Conservation (phyloP, 1,140 invertebrate genomes). For the Acromyrmex heyeri region DNA sequence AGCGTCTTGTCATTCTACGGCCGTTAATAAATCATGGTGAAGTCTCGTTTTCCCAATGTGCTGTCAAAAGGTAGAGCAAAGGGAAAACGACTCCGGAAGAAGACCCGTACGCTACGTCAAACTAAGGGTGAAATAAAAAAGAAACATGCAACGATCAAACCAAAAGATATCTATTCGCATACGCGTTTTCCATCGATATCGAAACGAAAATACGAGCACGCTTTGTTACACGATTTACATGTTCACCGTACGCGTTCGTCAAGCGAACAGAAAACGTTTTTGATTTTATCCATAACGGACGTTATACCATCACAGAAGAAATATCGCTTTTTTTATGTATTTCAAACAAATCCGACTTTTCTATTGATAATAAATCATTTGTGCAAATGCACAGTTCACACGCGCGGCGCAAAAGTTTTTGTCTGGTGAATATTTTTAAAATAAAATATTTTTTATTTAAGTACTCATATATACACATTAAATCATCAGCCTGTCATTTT, state of each 20-base stretch:
- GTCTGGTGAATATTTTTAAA: neutral
- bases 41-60: slow-evolving; percentile 61
- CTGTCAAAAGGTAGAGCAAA: slow-evolving; percentile 44
- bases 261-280: slow-evolving; percentile 50
- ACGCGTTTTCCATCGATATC: slow-evolving; percentile 47
- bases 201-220: slow-evolving; percentile 51
- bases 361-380: slow-evolving; percentile 55
- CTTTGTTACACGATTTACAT: slow-evolving; percentile 46
- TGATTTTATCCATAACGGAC: slow-evolving; percentile 59
- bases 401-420: neutral
- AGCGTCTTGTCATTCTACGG: slow-evolving; percentile 55
- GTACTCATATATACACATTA: slow-evolving; percentile 5
- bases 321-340: slow-evolving; percentile 39
- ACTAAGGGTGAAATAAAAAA: slow-evolving; percentile 48
- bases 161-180: slow-evolving; percentile 43
- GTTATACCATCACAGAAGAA: slow-evolving; percentile 35
- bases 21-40: slow-evolving; percentile 60
- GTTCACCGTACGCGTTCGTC: slow-evolving; percentile 33
- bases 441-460: slow-evolving; percentile 32
- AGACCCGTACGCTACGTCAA: slow-evolving; percentile 32
- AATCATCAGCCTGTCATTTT: slow-evolving; percentile 28
- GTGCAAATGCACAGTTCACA: neutral
- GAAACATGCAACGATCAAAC: slow-evolving; percentile 20
- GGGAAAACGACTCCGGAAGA: slow-evolving; percentile 42
- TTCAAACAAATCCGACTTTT: slow-evolving; percentile 40